Conservation (phyloP, 2,888 invertebrate species). For the Phortica okadai region DNA sequence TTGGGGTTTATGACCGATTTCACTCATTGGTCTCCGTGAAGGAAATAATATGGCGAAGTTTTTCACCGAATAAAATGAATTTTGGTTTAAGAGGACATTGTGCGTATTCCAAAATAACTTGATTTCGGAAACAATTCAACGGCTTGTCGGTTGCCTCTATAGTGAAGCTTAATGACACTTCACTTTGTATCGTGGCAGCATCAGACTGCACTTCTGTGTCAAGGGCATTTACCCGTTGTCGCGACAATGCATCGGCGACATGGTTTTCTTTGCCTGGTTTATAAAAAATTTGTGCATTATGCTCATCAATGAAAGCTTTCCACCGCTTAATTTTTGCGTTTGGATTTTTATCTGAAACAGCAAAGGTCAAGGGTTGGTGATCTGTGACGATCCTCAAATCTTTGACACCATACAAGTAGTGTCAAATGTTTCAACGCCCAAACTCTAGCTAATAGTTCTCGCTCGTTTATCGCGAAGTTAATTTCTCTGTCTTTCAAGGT, state of each 20-base stretch:
- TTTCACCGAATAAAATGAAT: too few relatives aligned
- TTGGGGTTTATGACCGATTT: too few relatives aligned
- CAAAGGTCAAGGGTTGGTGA: slow-evolving; percentile 1
- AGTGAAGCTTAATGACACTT: too few relatives aligned
- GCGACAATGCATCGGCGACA: slow-evolving; percentile 3
- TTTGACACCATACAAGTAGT: slow-evolving; percentile 34
- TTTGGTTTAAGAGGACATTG: too few relatives aligned
- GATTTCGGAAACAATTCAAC: neutral
- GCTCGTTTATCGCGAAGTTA: slow-evolving; percentile 33
- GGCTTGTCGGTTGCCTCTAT: too few relatives aligned
- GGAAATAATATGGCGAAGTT: too few relatives aligned
- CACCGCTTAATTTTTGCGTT: slow-evolving; percentile 32
- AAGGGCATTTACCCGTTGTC: neutral
- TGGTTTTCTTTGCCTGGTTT: slow-evolving; percentile 13
- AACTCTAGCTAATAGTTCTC: slow-evolving; percentile 33
- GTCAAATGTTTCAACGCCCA: slow-evolving; percentile 31
- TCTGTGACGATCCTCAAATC: slow-evolving; percentile 35
- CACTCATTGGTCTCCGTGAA: too few relatives aligned
- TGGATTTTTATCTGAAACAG: neutral
- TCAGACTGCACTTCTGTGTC: too few relatives aligned
- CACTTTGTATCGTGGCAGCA: too few relatives aligned
- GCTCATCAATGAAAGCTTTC: slow-evolving; percentile 25
- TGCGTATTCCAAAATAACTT: neutral
- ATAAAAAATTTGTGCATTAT: neutral
- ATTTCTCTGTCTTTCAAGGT: slow-evolving; percentile 23